Evolutionary conservation across 2,888 invertebrate species (phyloP).

Genomic region (Cotesia congregata): DNA sequence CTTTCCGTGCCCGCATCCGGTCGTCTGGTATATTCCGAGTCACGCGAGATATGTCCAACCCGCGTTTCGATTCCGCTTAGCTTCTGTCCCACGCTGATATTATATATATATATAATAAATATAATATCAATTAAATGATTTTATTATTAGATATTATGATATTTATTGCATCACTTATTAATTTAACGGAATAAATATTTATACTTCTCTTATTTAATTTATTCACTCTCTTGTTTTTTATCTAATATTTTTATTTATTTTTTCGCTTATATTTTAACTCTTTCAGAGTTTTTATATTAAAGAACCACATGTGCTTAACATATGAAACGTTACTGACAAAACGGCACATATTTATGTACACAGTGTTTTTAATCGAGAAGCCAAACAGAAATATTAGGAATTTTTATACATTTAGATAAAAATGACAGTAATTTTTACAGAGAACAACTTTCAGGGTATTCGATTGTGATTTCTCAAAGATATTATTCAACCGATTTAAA

Average conservation of each 20-base stretch:
- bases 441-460: no score
- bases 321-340: neutral
- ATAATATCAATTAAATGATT: neutral
- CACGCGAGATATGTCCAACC: constrained; percentile 48
- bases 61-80: constrained; percentile 49
- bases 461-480: no score
- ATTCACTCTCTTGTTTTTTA: neutral
- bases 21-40: constrained; percentile 53
- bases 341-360: neutral
- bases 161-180: neutral
- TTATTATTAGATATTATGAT: neutral
- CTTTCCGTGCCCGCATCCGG: constrained; percentile 53
- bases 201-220: neutral
- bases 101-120: neutral
- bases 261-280: neutral
- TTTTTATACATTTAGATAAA: neutral
- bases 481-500: no score
- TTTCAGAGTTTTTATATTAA: neutral
- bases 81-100: constrained; percentile 45
- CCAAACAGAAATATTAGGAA: neutral
- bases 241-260: neutral
- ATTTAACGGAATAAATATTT: neutral
- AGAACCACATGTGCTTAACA: neutral
- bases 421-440: no score
- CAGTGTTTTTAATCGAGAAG: neutral